Conservation (phyloP, 2,888 invertebrate species). For the Rhodophaea formosa region DNA sequence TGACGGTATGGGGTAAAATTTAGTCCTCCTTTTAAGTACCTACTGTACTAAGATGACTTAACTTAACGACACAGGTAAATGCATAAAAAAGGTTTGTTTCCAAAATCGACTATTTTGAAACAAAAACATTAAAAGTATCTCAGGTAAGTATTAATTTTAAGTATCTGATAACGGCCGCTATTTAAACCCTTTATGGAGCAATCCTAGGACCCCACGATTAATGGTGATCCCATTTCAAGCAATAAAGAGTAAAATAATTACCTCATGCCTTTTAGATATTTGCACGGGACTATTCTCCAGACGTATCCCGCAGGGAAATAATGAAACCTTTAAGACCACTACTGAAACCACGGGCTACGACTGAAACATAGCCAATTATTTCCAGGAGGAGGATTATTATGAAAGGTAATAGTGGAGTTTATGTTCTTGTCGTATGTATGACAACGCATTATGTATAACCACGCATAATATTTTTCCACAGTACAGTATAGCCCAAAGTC, state of each 20-base stretch:
- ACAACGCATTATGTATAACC: too few species aligned
- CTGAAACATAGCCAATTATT: not conserved
- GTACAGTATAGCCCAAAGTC: too few species aligned
- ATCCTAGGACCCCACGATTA: not conserved
- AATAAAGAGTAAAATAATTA: constrained; percentile 5
- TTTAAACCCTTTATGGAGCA: not conserved
- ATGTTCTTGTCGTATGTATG: too few species aligned
- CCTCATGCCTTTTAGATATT: not conserved
- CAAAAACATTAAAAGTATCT: not conserved
- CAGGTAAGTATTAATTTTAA: not conserved
- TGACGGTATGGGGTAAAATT: too few species aligned
- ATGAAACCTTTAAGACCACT: not conserved
- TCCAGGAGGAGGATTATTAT: not conserved
- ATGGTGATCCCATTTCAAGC: not conserved
- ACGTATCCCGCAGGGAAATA: not conserved
- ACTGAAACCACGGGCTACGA: not conserved
- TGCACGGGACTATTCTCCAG: not conserved
- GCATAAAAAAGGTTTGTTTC: not conserved
- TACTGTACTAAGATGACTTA: too few species aligned
- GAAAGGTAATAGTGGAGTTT: too few species aligned
- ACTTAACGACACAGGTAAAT: too few species aligned
- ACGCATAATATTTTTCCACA: too few species aligned
- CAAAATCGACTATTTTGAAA: not conserved
- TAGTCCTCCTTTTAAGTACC: too few species aligned
- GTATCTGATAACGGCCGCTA: not conserved